Percentiles rank a stretch among this genome's conserved stretches.
These are phyloP conservation scores for Uloborus plumipes DNA, from an alignment of 2,888 invertebrate species.

Conservation along the genomic window DNA sequence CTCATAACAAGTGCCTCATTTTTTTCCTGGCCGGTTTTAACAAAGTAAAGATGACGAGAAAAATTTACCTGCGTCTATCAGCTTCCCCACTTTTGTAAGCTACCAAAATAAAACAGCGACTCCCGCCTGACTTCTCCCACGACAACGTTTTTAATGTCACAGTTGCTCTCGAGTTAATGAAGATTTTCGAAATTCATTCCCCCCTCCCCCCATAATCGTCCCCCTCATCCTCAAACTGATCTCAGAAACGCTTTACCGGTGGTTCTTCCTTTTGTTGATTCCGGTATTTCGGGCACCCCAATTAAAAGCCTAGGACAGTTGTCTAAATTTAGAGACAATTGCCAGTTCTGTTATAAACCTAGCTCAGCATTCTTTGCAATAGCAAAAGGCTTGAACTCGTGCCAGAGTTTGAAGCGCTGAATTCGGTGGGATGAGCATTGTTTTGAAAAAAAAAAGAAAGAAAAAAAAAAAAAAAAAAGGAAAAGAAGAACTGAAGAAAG, in stretches of 20 bases:
- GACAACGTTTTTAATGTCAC: conserved; percentile 27
- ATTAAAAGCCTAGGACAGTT: conserved; percentile 41
- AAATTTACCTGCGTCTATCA: conserved; percentile 31
- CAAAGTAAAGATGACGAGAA: too few species aligned
- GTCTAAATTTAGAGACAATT: conserved; percentile 59
- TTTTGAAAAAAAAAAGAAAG: conserved; percentile 30
- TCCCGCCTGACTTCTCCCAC: conserved; percentile 23
- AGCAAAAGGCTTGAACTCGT: conserved; percentile 57
- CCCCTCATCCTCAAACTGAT: conserved; percentile 14
- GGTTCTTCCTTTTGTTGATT: conserved; percentile 26
- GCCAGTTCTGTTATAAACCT: conserved; percentile 26
- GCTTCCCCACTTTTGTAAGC: conserved; percentile 23
- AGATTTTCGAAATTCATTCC: conserved; percentile 43
- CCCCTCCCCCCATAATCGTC: conserved; percentile 19
- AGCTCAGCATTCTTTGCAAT: conserved; percentile 59
- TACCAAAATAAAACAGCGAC: conserved; percentile 58
- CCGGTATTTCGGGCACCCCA: conserved; percentile 48
- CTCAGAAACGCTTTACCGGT: conserved; percentile 18
- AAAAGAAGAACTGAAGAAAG: too few species aligned
- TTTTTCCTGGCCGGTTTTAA: too few species aligned
- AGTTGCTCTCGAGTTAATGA: conserved; percentile 36
- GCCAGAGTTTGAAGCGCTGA: conserved; percentile 38
- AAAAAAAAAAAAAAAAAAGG: neutral
- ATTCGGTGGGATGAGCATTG: conserved; percentile 36
- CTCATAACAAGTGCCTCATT: too few species aligned